Evolutionary conservation across 2,888 invertebrate genomes (phyloP).

Genomic region (Drosophila emarginata): DNA sequence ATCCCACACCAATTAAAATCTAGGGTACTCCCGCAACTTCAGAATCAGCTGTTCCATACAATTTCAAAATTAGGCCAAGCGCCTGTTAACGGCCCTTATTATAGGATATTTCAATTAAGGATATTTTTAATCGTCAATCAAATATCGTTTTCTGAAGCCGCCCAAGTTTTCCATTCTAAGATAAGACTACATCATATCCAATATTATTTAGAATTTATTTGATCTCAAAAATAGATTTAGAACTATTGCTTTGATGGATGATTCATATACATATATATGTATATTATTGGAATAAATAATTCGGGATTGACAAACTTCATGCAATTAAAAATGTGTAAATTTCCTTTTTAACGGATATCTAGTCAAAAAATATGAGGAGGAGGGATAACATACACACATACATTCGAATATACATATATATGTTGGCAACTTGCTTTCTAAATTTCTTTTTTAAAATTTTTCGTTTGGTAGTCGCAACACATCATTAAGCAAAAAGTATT

Average conservation of each 20-base stretch:
- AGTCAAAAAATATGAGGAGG: conserved; percentile 36
- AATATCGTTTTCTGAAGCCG: background rate
- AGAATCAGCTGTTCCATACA: too few relatives aligned
- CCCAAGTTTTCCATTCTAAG: background rate
- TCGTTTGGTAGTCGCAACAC: conserved; percentile 10
- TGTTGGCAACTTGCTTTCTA: conserved; percentile 38
- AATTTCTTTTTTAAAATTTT: conserved; percentile 15
- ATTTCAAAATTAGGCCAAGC: too few relatives aligned
- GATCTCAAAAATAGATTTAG: conserved; percentile 37
- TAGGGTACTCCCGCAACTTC: too few relatives aligned
- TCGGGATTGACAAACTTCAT: conserved; percentile 55
- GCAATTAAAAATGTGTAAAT: conserved; percentile 44
- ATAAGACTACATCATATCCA: background rate
- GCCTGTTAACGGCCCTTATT: too few relatives aligned
- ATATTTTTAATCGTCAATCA: too few relatives aligned
- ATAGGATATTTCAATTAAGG: too few relatives aligned
- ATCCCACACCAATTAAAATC: background rate
- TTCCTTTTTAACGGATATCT: conserved; percentile 32
- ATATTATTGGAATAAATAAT: conserved; percentile 21
- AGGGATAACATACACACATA: conserved; percentile 48
- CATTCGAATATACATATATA: conserved; percentile 30
- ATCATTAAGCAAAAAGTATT: conserved; percentile 8
- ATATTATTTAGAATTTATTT: conserved; percentile 14
- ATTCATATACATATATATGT: conserved; percentile 19
- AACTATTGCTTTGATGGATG: conserved; percentile 26